phyloP scores from a whole-genome alignment of 2,888 invertebrate species.

The Drosophila atripex region DNA sequence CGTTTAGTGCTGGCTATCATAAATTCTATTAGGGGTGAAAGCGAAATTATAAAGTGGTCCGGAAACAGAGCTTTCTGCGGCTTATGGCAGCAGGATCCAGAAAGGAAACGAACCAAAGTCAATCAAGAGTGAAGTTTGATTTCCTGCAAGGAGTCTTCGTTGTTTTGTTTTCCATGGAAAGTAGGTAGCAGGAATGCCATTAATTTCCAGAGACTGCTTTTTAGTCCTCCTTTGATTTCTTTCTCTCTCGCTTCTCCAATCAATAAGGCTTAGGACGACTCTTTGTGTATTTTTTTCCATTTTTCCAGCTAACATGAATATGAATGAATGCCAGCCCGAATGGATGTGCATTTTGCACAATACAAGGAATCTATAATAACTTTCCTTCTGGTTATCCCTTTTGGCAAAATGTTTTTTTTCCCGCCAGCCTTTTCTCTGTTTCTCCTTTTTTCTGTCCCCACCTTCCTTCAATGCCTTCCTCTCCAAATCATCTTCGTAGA shows the following conservation, averaged over 20 bases:
- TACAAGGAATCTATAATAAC: constrained; percentile 15
- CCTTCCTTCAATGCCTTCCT: constrained; percentile 4
- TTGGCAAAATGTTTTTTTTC: constrained; percentile 18
- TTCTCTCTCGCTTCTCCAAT: constrained; percentile 33
- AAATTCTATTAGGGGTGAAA: constrained; percentile 43
- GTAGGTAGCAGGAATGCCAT: constrained; percentile 15
- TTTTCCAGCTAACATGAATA: constrained; percentile 32
- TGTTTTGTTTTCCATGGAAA: constrained; percentile 44
- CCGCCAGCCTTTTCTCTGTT: constrained; percentile 30
- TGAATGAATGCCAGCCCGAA: constrained; percentile 37
- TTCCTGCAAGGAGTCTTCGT: constrained; percentile 37
- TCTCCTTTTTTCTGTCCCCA: constrained; percentile 40
- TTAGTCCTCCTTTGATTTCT: constrained; percentile 11
- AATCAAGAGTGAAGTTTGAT: constrained; percentile 70
- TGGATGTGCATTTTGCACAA: background rate
- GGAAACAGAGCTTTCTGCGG: constrained; percentile 61
- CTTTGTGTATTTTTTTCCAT: constrained; percentile 70
- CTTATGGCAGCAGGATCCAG: constrained; percentile 46
- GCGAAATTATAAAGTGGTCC: constrained; percentile 25
- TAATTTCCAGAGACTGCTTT: constrained; percentile 17
- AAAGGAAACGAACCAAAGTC: constrained; percentile 44
- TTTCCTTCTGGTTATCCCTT: constrained; percentile 16
- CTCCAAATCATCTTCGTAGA: constrained; percentile 22
- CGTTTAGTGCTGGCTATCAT: constrained; percentile 19
- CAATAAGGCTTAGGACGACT: constrained; percentile 58